Conservation (phyloP, 2,888 invertebrate species). For the Anthophora plumipes region DNA sequence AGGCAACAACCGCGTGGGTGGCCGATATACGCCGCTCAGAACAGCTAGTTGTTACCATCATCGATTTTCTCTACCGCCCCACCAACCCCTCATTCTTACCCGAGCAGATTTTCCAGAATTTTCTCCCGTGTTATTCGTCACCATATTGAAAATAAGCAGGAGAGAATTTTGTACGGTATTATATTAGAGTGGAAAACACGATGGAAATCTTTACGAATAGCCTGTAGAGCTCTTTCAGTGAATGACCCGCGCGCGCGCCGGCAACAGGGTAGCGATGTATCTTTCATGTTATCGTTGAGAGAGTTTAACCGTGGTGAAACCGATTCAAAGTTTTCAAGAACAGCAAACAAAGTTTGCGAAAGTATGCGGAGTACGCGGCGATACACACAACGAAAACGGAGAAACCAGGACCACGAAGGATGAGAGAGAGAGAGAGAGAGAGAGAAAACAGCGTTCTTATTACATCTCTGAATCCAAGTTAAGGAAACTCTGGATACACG, state of each 20-base stretch:
- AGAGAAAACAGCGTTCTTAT: not conserved
- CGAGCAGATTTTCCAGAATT: conserved; percentile 60
- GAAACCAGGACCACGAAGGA: not conserved
- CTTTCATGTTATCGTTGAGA: conserved; percentile 28
- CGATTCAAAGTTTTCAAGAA: conserved; percentile 64
- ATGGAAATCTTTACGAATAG: conserved; percentile 20
- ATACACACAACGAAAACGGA: conserved; percentile 20
- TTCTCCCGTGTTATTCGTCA: too few relatives aligned
- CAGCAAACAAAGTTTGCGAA: conserved; percentile 60
- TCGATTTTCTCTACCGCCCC: conserved; percentile 71
- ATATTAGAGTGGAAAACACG: not conserved
- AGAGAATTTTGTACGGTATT: too few relatives aligned
- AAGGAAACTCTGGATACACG: conserved; percentile 31
- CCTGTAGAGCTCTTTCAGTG: not conserved
- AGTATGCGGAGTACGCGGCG: conserved; percentile 47
- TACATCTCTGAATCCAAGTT: conserved; percentile 32
- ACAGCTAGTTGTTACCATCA: conserved; percentile 32
- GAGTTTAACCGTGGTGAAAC: conserved; percentile 49
- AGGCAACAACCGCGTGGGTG: conserved; percentile 56
- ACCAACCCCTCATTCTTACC: conserved; percentile 59
- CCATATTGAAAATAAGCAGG: too few relatives aligned
- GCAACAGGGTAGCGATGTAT: conserved; percentile 53
- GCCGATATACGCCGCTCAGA: conserved; percentile 2
- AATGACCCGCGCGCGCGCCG: conserved; percentile 29
- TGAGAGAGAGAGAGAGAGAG: not conserved